A percentile compares a stretch with the other conserved stretches of the same genome.
phyloP scores from a whole-genome alignment of 2,888 invertebrate genomes.

The Acleris laterana region DNA sequence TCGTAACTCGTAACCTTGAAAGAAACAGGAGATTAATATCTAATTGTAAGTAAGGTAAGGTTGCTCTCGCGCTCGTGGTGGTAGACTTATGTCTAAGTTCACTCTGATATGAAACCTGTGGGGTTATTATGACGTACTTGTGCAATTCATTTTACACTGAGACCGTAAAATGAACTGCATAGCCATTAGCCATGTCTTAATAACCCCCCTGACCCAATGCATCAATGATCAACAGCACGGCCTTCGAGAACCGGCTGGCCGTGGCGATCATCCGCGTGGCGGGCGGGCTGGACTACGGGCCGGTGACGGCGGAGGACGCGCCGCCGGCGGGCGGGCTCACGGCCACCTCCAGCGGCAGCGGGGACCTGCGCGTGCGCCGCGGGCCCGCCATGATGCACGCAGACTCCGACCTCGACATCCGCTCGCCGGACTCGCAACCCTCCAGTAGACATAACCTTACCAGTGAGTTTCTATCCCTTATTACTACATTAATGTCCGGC shows the following conservation, averaged over 20 bases:
- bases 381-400: constrained; percentile 85
- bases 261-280: constrained; percentile 94
- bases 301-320: constrained; percentile 70
- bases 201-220: too few species aligned
- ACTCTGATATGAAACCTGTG: too few species aligned
- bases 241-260: constrained; percentile 96
- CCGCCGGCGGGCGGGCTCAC: constrained; percentile 73
- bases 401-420: constrained; percentile 89
- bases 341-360: constrained; percentile 68
- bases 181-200: too few species aligned
- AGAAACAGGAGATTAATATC: too few species aligned
- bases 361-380: constrained; percentile 72
- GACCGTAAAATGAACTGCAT: too few species aligned
- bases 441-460: constrained; percentile 59
- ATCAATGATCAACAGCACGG: constrained; percentile 85
- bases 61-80: too few species aligned
- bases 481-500: too few species aligned
- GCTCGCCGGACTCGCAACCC: constrained; percentile 59
- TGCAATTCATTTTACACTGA: too few species aligned
- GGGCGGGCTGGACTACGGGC: constrained; percentile 93
- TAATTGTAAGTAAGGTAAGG: too few species aligned
- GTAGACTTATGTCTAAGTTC: too few species aligned
- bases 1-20: too few species aligned
- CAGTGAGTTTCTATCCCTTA: constrained; percentile 52
- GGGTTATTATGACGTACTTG: too few species aligned